phyloP scores from a whole-genome alignment of 35 echinoderm and acorn worm genomes.

The Acanthaster planci region DNA sequence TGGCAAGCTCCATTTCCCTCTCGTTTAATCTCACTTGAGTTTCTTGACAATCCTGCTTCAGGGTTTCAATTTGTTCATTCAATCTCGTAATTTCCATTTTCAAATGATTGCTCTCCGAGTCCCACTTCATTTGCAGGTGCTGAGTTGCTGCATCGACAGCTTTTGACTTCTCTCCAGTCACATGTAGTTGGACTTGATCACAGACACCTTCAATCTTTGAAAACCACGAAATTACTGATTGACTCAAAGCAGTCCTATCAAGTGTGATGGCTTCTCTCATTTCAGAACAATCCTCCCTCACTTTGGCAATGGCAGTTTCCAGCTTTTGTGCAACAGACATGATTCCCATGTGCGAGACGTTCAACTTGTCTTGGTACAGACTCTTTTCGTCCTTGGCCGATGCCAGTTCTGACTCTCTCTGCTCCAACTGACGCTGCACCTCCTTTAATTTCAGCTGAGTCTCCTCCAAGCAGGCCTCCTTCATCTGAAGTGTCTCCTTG shows the following conservation, averaged over 20 bases:
- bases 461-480: conserved; percentile 39
- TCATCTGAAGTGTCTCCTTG: conserved; percentile 39
- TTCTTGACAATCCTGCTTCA: neutral
- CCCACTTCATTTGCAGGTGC: neutral
- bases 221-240: neutral
- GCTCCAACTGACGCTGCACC: neutral
- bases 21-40: neutral
- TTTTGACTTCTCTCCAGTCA: neutral
- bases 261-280: neutral
- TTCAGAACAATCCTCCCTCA: neutral
- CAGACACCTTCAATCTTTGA: conserved; percentile 17
- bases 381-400: neutral
- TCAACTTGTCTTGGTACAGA: neutral
- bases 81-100: neutral
- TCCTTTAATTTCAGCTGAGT: conserved; percentile 23
- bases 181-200: neutral
- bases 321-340: neutral
- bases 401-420: conserved; percentile 6
- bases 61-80: neutral
- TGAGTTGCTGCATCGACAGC: neutral
- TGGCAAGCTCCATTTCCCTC: conserved; percentile 43
- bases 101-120: neutral
- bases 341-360: neutral
- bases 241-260: neutral
- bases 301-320: neutral